Evolutionary conservation across 1,140 invertebrate genomes (phyloP).

Genomic region (Metopolophium dirhodum): DNA sequence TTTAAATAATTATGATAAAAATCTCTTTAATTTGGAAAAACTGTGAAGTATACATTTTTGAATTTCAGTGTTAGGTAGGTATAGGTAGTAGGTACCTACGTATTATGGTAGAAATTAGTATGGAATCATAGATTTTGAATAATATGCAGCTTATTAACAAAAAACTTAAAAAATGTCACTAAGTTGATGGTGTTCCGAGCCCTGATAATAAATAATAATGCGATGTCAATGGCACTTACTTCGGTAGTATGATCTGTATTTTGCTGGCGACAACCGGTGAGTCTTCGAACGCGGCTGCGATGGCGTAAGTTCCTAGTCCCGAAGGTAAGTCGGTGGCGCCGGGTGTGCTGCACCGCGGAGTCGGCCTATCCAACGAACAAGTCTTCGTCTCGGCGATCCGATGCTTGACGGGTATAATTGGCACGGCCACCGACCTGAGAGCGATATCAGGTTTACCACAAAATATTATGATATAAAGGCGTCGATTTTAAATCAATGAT

Average conservation of each 20-base stretch:
- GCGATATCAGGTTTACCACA: not conserved
- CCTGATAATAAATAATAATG: not conserved
- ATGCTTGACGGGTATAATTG: conserved; percentile 81
- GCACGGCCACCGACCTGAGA: conserved; percentile 75
- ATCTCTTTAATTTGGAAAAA: not conserved
- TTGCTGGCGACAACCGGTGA: not conserved
- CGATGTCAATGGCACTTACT: not conserved
- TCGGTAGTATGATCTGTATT: conserved; percentile 44
- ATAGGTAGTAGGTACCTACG: no score
- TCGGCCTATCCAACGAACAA: conserved; percentile 83
- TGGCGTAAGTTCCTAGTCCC: conserved; percentile 31
- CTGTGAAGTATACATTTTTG: not conserved
- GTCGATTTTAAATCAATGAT: not conserved
- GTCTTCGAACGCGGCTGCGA: conserved; percentile 44
- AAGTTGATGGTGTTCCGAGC: not conserved
- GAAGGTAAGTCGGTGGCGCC: not conserved
- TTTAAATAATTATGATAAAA: not conserved
- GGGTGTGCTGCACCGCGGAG: not conserved
- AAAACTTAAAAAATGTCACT: not conserved
- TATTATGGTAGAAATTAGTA: not conserved
- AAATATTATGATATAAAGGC: not conserved
- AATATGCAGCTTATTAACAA: not conserved
- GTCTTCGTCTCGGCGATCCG: conserved; percentile 73
- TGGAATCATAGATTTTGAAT: no score
- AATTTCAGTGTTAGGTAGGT: no score